These are phyloP conservation scores for Orchesellides sinensis DNA, from an alignment of 2,888 invertebrate species.

Conservation along the genomic window DNA sequence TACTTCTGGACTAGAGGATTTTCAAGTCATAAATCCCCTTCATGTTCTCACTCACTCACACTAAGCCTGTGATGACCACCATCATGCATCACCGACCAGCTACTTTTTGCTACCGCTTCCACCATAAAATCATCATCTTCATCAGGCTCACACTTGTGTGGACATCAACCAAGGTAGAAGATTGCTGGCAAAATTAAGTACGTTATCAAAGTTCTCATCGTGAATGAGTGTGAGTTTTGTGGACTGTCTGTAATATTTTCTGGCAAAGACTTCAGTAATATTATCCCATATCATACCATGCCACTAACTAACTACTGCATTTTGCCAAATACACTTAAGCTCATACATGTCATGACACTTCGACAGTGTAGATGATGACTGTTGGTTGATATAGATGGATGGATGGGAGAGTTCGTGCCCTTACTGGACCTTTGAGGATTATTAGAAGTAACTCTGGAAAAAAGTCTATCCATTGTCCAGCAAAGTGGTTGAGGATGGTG, in stretches of 20 bases:
- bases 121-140: slow-evolving; percentile 27
- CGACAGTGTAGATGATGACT: slow-evolving; percentile 24
- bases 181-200: slow-evolving; percentile 27
- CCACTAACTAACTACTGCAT: not conserved
- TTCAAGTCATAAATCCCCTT: slow-evolving; percentile 45
- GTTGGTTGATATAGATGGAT: slow-evolving; percentile 70
- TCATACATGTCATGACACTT: slow-evolving; percentile 47
- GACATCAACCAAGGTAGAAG: not conserved
- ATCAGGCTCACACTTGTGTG: slow-evolving; percentile 13
- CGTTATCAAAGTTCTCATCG: slow-evolving; percentile 48
- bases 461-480: slow-evolving; percentile 74
- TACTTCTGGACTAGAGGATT: slow-evolving; percentile 33
- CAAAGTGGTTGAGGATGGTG: too few relatives aligned
- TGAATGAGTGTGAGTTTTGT: slow-evolving; percentile 1
- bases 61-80: slow-evolving; percentile 36
- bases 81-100: slow-evolving; percentile 15
- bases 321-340: slow-evolving; percentile 13
- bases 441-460: slow-evolving; percentile 59
- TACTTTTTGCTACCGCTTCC: not conserved
- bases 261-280: not conserved
- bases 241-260: not conserved
- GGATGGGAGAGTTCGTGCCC: slow-evolving; percentile 74
- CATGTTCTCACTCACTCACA: slow-evolving; percentile 6
- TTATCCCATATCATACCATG: not conserved
- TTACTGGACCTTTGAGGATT: slow-evolving; percentile 72